A percentile compares a stretch with the other conserved stretches of the same genome.
Conservation (phyloP, 2,797 vertebrate genomes). For the Miichthys miiuy region DNA sequence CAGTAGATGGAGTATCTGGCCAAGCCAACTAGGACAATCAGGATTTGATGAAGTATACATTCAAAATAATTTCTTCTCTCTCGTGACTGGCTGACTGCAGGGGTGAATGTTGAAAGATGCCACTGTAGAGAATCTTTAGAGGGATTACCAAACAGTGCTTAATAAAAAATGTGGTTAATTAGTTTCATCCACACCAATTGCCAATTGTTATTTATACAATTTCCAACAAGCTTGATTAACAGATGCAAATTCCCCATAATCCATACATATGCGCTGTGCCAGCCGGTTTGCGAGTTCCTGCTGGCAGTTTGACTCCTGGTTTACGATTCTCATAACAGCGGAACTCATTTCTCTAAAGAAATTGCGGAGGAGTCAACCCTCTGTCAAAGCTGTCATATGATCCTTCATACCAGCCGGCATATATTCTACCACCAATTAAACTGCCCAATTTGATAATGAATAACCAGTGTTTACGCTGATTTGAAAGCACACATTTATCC, state of each 20-base stretch:
- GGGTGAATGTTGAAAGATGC: constrained; percentile 52
- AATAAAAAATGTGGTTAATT: constrained; percentile 74
- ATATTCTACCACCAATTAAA: constrained; percentile 66
- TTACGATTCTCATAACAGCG: constrained; percentile 39
- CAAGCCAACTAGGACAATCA: constrained; percentile 37
- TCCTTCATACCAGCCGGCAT: constrained; percentile 41
- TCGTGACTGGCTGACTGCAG: constrained; percentile 46
- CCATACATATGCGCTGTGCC: constrained; percentile 31
- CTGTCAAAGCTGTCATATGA: constrained; percentile 54
- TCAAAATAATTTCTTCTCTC: constrained; percentile 46
- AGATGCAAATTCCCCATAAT: constrained; percentile 70
- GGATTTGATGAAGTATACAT: constrained; percentile 41
- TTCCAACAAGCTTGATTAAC: constrained; percentile 69
- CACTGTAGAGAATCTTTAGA: constrained; percentile 53
- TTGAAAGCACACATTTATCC: constrained; percentile 59
- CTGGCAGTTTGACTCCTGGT: constrained; percentile 52
- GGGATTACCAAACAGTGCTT: constrained; percentile 65
- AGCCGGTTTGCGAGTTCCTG: constrained; percentile 31
- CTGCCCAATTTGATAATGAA: constrained; percentile 63
- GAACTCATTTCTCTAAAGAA: constrained; percentile 54
- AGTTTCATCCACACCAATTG: constrained; percentile 52
- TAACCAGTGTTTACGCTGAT: constrained; percentile 65
- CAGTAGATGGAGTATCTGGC: constrained; percentile 6
- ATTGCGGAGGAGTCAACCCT: constrained; percentile 41
- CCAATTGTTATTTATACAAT: constrained; percentile 75